Base-by-base conservation (phyloP, 2,797 vertebrate genomes). In the Urophycis tenuis region DNA sequence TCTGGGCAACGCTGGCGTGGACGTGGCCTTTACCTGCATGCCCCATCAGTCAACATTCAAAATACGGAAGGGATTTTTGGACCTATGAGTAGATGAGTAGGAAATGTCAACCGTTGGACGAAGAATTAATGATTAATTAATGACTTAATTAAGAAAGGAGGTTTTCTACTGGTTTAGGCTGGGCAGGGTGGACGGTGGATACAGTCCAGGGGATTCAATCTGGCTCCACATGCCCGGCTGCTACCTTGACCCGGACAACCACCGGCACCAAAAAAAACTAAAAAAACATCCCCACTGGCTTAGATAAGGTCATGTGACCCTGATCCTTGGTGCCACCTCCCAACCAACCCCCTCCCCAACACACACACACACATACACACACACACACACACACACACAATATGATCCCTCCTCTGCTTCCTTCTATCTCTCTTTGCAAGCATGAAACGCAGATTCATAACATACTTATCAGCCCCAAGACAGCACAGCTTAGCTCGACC, bases 371-470 rank as follows among this genome's bases (percentile, higher is more conserved):
- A 64, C 25, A 64, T 25, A n/a, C 49, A n/a, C 22, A 49, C 45
- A 60, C 53, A 60, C 53, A n/a, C 53, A 60, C 45, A 53, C 41
- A 45, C 41, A 45, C 45, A 25, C 1, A 6, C 79, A 83, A 85
- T 79, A 83, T 78, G 74, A 86, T 15, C 69, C 82, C 78, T 87
- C 82, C 78, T 80, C 81, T 73, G 67, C 74, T 71, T 29, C 81
- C 82, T 77, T 80, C 81, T 72, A 73, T 75, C 72, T 29, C 81
- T 73, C 80, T 78, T 36, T 74, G 74, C 71, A 79, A 74, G 78
- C 81, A 84, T 83, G 78, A 88, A 87, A 82, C 78, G 80, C 77
- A 83, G 84, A 88, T 90, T 86, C 81, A 87, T 85, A 87, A 80
- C 83, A 75, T 15, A 60, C 76, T 87, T 87, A 89, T 88, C 85